These are phyloP conservation scores for Chauna torquata DNA, from an alignment of 2,113 vertebrate genomes.

Conservation along the genomic window DNA sequence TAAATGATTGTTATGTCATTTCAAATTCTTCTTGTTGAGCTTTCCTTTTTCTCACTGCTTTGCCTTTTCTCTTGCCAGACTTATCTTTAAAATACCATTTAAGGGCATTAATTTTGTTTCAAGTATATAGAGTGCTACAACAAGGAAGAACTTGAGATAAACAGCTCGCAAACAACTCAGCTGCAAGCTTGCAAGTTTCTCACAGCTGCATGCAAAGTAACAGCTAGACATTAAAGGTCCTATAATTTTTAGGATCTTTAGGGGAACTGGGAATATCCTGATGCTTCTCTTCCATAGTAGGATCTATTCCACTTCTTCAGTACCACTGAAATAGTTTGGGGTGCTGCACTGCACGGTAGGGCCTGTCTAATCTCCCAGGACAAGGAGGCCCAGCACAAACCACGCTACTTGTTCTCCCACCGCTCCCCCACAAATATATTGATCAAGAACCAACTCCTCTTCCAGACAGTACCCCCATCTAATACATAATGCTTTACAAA, in stretches of 20 bases:
- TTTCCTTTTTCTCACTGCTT: background rate
- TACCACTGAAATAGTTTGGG: background rate
- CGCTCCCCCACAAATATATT: background rate
- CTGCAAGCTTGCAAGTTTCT: background rate
- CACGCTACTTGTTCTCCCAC: background rate
- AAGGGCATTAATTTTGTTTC: background rate
- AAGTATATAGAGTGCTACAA: background rate
- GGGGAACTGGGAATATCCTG: background rate
- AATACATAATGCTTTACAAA: background rate
- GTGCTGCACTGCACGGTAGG: background rate
- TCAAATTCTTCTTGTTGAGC: background rate
- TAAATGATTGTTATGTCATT: background rate
- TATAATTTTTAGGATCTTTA: background rate
- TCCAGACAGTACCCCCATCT: background rate
- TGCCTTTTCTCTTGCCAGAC: background rate
- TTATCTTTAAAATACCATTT: background rate
- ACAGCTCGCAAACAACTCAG: background rate
- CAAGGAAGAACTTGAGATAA: background rate
- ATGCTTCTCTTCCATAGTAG: background rate
- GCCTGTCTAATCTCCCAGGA: background rate
- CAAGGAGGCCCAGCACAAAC: background rate
- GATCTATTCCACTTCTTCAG: background rate
- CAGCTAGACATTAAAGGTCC: background rate
- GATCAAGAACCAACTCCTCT: background rate
- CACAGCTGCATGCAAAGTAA: background rate